phyloP scores from a whole-genome alignment of 2,797 vertebrate species.

The Nannoperca obscura region DNA sequence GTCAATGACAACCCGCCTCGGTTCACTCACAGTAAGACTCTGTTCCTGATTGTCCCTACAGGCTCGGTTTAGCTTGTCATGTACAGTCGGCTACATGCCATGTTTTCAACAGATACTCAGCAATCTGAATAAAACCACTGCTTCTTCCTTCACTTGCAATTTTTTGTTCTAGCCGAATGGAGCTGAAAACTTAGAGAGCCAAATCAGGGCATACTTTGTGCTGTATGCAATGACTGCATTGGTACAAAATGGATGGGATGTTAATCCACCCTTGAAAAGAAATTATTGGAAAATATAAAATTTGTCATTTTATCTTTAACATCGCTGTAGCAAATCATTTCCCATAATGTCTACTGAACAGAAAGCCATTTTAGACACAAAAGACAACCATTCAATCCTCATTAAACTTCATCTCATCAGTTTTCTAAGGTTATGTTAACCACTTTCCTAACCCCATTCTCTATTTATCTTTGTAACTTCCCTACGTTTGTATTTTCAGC shows the following conservation, averaged over 20 bases:
- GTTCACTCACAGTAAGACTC: conserved; percentile 91
- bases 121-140: conserved; percentile 46
- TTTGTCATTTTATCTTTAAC: conserved; percentile 10
- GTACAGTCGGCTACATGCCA: not conserved
- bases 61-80: conserved; percentile 25
- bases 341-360: not conserved
- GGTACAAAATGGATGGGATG: not conserved
- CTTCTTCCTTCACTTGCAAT: conserved; percentile 10
- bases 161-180: conserved; percentile 26
- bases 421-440: conserved; percentile 15
- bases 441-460: not conserved
- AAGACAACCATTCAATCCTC: conserved; percentile 34
- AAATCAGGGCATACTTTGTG: conserved; percentile 29
- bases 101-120: conserved; percentile 40
- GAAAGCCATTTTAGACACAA: conserved; percentile 16
- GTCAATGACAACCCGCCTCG: conserved; percentile 97
- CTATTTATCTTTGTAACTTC: conserved; percentile 10
- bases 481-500: conserved; percentile 36
- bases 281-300: conserved; percentile 22
- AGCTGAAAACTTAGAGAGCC: conserved; percentile 32
- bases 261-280: conserved; percentile 20
- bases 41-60: conserved; percentile 1
- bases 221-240: conserved; percentile 18
- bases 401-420: conserved; percentile 4
- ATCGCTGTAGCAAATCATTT: not conserved